Percentiles rank a stretch among this genome's conserved stretches.
Conservation (phyloP, 2,888 invertebrate species). For the Acrobasis consociella region DNA sequence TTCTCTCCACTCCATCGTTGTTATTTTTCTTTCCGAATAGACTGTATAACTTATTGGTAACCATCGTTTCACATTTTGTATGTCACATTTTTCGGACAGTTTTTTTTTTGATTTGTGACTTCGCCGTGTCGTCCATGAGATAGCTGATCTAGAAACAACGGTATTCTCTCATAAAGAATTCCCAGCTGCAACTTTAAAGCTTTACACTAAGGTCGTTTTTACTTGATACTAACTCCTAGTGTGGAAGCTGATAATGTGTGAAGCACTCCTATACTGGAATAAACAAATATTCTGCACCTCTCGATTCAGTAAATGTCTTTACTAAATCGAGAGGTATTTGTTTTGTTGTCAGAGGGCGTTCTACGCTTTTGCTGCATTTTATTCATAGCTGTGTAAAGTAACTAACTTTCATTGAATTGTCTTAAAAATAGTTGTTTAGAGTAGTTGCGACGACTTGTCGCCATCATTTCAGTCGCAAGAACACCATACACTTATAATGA, state of each 20-base stretch:
- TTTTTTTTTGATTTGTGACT: not conserved
- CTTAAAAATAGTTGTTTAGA: no score
- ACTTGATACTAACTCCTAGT: not conserved
- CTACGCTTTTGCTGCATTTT: not conserved
- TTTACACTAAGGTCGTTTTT: slow-evolving; percentile 5
- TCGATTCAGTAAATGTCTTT: slow-evolving; percentile 17
- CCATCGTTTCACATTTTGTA: no score
- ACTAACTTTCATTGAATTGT: no score
- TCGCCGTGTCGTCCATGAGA: not conserved
- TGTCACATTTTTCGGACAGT: no score
- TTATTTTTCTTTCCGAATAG: no score
- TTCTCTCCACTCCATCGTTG: no score
- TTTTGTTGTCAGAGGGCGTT: not conserved
- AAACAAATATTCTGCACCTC: slow-evolving; percentile 28
- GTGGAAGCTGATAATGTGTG: not conserved
- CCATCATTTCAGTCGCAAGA: no score
- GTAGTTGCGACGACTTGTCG: no score
- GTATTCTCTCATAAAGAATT: not conserved
- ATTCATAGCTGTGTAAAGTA: not conserved
- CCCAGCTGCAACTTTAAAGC: slow-evolving; percentile 5
- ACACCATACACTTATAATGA: no score
- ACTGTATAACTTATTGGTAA: no score
- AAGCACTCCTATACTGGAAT: slow-evolving; percentile 12
- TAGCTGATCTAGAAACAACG: not conserved
- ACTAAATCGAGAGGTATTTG: not conserved